These are phyloP conservation scores for Lordiphosa clarofinis DNA, from an alignment of 1,140 invertebrate species.

Conservation along the genomic window DNA sequence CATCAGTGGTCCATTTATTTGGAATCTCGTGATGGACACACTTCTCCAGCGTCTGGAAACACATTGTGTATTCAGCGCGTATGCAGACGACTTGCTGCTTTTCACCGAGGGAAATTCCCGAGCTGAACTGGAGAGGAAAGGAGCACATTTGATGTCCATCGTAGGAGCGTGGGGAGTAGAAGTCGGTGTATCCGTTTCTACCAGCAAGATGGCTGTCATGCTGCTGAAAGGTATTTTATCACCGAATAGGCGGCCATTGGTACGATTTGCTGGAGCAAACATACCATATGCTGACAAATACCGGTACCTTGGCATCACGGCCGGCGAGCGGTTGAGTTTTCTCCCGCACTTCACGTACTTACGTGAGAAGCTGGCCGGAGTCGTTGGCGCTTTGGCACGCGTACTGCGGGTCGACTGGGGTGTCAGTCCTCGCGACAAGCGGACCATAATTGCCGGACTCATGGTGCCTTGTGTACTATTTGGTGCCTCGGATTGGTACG, in stretches of 20 bases:
- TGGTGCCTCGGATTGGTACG: not conserved
- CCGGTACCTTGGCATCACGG: slow-evolving; percentile 13
- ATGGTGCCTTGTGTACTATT: not conserved
- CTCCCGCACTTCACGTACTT: no score
- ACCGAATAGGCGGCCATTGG: not conserved
- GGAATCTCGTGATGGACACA: not conserved
- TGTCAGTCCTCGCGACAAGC: no score
- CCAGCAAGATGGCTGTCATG: slow-evolving; percentile 13
- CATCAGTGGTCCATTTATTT: slow-evolving; percentile 2
- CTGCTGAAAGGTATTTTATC: slow-evolving; percentile 5
- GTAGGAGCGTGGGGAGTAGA: slow-evolving; percentile 1
- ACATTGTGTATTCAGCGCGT: not conserved
- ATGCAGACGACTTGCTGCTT: slow-evolving; percentile 13
- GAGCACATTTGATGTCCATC: slow-evolving; percentile 3
- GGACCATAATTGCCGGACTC: not conserved
- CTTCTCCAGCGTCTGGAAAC: not conserved
- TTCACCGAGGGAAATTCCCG: slow-evolving; percentile 9
- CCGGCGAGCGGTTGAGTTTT: no score
- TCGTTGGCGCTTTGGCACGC: no score
- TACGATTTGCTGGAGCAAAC: slow-evolving; percentile 13
- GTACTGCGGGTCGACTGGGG: no score
- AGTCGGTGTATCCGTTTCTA: slow-evolving; percentile 13
- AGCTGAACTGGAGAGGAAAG: slow-evolving; percentile 3
- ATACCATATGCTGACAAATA: slow-evolving; percentile 1
- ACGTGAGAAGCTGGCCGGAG: no score